These are phyloP conservation scores for Thripadectes ignobilis DNA, from an alignment of 2,797 vertebrate genomes.

Conservation along the genomic window DNA sequence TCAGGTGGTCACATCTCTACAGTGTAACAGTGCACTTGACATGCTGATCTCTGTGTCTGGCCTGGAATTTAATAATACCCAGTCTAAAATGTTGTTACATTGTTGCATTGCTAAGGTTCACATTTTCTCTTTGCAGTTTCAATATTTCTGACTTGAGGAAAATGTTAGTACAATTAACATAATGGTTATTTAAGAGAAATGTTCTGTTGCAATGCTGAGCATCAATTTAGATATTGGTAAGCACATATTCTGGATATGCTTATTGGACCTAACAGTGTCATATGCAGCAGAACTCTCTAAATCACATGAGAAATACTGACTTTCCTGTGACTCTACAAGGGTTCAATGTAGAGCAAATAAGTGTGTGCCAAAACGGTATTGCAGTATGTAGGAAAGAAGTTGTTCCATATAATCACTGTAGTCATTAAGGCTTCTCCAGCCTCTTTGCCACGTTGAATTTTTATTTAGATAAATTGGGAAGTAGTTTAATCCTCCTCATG, in stretches of 20 bases:
- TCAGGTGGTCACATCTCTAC: neutral
- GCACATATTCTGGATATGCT: neutral
- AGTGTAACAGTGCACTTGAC: neutral
- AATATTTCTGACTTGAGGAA: conserved; percentile 4
- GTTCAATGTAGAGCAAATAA: neutral
- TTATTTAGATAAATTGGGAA: conserved; percentile 16
- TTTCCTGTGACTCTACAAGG: neutral
- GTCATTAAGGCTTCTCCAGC: neutral
- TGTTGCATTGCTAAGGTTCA: neutral
- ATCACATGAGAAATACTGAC: neutral
- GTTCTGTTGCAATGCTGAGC: neutral
- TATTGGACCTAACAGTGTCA: neutral
- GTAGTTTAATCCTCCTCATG: neutral
- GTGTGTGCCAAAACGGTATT: neutral
- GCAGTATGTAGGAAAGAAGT: neutral
- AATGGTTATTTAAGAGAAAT: neutral
- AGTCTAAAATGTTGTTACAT: neutral
- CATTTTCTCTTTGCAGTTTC: neutral
- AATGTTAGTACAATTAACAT: neutral
- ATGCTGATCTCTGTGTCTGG: neutral
- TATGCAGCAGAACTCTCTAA: neutral
- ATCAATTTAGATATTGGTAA: neutral
- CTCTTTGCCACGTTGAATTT: neutral
- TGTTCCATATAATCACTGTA: neutral
- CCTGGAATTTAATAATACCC: neutral